Evolutionary conservation across 64 coral and sea anemone genomes (phyloP), one percentile per base, ranked within the genome.

Genomic region (Acropora yongei): DNA sequence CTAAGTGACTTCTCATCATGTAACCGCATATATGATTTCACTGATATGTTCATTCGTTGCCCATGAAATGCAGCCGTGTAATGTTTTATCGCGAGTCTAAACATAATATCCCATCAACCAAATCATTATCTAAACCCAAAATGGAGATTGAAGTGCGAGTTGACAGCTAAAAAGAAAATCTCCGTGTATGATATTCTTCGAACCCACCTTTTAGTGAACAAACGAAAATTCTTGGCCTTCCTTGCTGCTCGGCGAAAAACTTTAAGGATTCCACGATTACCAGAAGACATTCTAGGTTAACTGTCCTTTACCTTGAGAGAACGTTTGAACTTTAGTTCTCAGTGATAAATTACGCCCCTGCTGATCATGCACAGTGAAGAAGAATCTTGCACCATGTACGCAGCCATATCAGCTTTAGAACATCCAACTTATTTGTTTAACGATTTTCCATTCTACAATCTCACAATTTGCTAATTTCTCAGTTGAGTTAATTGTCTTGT

Each of bases 171-270:
- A 43, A 77, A 77, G 41, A 45, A 13, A 30, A 30, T 30, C 30
- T 30, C 30, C 30, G 30, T 30, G 30, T 30, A 30, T 30, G 18
- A 49, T 30, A 30, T 30, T 30, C 30, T 30, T 43, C 19, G 11
- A 11, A 68, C 82, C 41, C 18, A 85, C 82, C 82, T 71, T 85
- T 85, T 85, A 7, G 82, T 85, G 46, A 85, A 85, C 43, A 85
- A 65, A 71, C 82, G 82, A 47, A 85, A 85, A 72, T 85, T 85
- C 82, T 85, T 85, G 5, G 82, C 82, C 13, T 85, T 85, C 44
- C 30, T 85, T 9, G 82, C 82, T 1, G 82, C 82, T 2, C 82
- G 82, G 43, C 82, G 82, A 71, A 85, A 85, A 4, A 85, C 82
- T 49, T 71, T 67, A 7, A 85, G 44, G 65, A 85, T 49, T 12